These are phyloP conservation scores for Embidobia sp. DNA, from an alignment of 2,888 invertebrate species.

Conservation along the genomic window DNA sequence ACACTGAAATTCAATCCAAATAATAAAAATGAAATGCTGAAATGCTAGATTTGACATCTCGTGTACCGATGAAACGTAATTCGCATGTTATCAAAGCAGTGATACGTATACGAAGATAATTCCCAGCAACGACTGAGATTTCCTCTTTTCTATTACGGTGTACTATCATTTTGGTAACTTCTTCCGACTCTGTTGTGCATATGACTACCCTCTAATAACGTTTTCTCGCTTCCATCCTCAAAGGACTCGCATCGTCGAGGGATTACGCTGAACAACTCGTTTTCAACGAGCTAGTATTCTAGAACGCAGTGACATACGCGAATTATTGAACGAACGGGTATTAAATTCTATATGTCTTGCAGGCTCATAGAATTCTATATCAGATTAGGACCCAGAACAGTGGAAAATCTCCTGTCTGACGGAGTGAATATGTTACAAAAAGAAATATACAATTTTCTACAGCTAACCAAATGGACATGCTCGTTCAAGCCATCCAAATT, in stretches of 20 bases:
- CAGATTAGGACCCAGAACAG: slow-evolving; percentile 64
- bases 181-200: slow-evolving; percentile 58
- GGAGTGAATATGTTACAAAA: slow-evolving; percentile 54
- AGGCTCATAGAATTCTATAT: slow-evolving; percentile 65
- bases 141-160: slow-evolving; percentile 53
- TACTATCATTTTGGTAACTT: slow-evolving; percentile 56
- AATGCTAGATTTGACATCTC: slow-evolving; percentile 6
- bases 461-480: slow-evolving; percentile 8
- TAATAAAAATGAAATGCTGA: slow-evolving; percentile 12
- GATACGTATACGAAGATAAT: slow-evolving; percentile 49
- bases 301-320: slow-evolving; percentile 71
- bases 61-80: background rate
- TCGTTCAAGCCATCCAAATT: slow-evolving; percentile 3
- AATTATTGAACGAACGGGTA: slow-evolving; percentile 75
- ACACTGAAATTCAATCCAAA: slow-evolving; percentile 10
- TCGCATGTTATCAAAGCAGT: slow-evolving; percentile 43
- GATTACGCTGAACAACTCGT: slow-evolving; percentile 70
- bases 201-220: slow-evolving; percentile 62
- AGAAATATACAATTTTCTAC: slow-evolving; percentile 35
- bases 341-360: slow-evolving; percentile 72
- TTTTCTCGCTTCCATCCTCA: slow-evolving; percentile 65
- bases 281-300: slow-evolving; percentile 75
- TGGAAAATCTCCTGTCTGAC: slow-evolving; percentile 60
- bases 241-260: slow-evolving; percentile 61
- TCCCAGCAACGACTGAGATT: slow-evolving; percentile 28